phyloP scores from a whole-genome alignment of 2,888 invertebrate genomes.

The Brachyptera putata region DNA sequence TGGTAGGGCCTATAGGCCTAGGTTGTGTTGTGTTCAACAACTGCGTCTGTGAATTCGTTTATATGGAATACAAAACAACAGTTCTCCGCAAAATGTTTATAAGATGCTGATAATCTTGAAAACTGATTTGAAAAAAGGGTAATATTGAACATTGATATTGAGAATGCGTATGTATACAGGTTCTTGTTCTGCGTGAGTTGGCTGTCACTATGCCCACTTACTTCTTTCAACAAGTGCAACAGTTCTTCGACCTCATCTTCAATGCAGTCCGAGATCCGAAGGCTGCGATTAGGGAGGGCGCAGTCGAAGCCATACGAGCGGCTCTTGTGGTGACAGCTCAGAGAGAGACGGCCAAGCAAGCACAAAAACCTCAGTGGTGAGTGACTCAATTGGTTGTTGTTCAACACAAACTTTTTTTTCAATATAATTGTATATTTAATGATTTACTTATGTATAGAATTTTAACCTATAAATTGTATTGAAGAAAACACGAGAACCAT shows the following conservation, averaged over 20 bases:
- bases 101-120: no score
- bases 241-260: conserved; percentile 91
- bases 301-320: conserved; percentile 90
- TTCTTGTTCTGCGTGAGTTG: conserved; percentile 85
- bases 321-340: conserved; percentile 93
- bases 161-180: no score
- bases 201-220: conserved; percentile 95
- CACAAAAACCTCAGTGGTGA: conserved; percentile 81
- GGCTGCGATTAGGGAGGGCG: conserved; percentile 84
- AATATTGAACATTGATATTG: no score
- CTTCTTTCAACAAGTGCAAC: conserved; percentile 91
- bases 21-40: no score
- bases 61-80: no score
- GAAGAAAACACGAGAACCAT: no score
- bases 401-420: no score
- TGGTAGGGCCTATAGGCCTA: no score
- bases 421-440: neutral
- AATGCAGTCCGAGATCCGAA: conserved; percentile 89
- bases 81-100: no score
- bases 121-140: no score
- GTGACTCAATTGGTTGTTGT: conserved; percentile 34
- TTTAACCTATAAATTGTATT: neutral
- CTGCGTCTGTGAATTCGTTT: no score
- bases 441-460: neutral
- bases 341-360: conserved; percentile 90